phyloP scores from a whole-genome alignment of 2,888 invertebrate genomes.

The Oasisia sp. region DNA sequence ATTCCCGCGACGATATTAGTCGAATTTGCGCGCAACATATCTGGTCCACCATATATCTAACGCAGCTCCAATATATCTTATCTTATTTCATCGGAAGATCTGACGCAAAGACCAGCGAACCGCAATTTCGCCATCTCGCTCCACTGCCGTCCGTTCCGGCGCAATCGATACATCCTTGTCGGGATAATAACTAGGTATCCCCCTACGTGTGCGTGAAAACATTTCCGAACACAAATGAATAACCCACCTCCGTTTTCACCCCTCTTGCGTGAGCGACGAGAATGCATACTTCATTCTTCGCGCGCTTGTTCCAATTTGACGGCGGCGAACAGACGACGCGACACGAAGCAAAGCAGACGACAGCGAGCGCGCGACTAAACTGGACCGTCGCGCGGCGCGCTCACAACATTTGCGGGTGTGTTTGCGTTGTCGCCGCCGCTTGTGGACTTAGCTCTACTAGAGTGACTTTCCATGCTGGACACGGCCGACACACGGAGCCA shows the following conservation, averaged over 20 bases:
- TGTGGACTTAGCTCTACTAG: constrained; percentile 13
- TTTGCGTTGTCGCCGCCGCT: background rate
- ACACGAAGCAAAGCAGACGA: background rate
- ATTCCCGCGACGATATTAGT: background rate
- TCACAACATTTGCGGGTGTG: background rate
- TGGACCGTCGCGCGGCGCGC: background rate
- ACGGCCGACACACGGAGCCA: background rate
- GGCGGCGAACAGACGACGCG: background rate
- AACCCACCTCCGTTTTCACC: background rate
- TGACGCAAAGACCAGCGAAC: background rate
- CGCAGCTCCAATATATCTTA: background rate
- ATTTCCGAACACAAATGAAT: background rate
- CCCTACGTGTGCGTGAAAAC: background rate
- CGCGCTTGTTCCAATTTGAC: background rate
- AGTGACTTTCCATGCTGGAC: constrained; percentile 10
- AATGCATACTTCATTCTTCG: background rate
- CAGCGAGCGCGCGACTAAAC: background rate
- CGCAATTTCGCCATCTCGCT: background rate
- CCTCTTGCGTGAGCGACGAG: constrained; percentile 17
- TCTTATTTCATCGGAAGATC: constrained; percentile 12
- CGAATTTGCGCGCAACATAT: background rate
- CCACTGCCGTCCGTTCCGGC: background rate
- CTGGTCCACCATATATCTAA: no score
- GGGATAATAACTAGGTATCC: background rate
- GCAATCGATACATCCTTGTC: background rate